These are phyloP conservation scores for Onchidella celtica DNA, from an alignment of 2,888 invertebrate genomes.

Conservation along the genomic window DNA sequence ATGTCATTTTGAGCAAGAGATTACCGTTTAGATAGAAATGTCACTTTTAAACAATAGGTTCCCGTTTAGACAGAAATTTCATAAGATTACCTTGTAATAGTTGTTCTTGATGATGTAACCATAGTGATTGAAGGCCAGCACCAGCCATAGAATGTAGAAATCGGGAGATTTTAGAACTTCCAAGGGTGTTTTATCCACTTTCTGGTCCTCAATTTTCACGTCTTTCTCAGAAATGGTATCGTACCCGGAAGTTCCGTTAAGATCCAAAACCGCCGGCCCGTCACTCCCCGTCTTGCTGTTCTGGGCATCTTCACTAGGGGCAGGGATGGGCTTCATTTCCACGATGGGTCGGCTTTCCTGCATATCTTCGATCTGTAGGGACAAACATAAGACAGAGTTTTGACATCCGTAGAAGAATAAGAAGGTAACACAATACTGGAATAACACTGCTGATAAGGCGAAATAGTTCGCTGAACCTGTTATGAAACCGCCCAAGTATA, in stretches of 20 bases:
- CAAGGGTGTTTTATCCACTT: conserved; percentile 27
- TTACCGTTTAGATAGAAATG: too few species aligned
- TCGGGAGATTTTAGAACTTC: conserved; percentile 43
- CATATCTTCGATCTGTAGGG: conserved; percentile 20
- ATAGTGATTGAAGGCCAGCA: conserved; percentile 52
- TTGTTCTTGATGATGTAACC: conserved; percentile 56
- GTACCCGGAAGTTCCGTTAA: background rate
- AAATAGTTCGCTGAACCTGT: too few species aligned
- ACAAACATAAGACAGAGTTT: too few species aligned
- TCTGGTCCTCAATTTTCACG: background rate
- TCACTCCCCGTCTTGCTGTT: background rate
- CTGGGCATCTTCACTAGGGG: background rate
- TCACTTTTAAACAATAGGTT: too few species aligned
- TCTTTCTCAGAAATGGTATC: background rate
- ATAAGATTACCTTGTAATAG: conserved; percentile 52
- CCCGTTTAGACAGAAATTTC: too few species aligned
- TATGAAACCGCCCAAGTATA: too few species aligned
- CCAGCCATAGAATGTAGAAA: conserved; percentile 52
- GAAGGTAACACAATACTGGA: too few species aligned
- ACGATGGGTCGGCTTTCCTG: conserved; percentile 23
- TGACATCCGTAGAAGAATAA: too few species aligned
- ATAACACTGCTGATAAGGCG: too few species aligned
- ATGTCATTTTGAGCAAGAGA: too few species aligned
- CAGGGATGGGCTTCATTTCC: background rate
- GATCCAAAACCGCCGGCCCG: background rate